phyloP scores from a whole-genome alignment of 1,140 invertebrate species.

The Hylaeus anthracinus region DNA sequence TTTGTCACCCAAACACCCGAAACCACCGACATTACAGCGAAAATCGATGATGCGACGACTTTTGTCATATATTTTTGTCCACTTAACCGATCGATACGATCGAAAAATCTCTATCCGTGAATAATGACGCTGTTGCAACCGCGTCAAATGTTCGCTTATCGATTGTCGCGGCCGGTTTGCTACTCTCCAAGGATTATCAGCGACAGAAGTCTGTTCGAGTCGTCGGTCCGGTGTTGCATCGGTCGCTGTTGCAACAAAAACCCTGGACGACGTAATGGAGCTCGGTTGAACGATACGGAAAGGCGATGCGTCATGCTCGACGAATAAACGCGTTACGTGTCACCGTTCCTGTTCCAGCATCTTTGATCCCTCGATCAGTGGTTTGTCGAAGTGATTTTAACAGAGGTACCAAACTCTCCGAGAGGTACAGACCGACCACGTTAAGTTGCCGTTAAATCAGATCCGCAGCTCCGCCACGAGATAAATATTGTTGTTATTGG shows the following conservation, averaged over 20 bases:
- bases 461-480: too few species aligned
- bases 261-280: background rate
- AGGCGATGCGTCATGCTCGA: conserved; percentile 34
- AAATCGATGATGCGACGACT: too few species aligned
- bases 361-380: too few species aligned
- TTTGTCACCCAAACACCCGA: background rate
- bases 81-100: background rate
- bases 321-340: conserved; percentile 17
- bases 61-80: too few species aligned
- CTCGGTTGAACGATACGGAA: background rate
- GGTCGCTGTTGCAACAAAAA: conserved; percentile 5
- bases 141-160: conserved; percentile 11
- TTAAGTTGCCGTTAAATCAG: too few species aligned
- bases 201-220: background rate
- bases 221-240: background rate
- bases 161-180: background rate
- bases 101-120: background rate
- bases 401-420: too few species aligned
- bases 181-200: background rate
- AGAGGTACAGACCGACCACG: too few species aligned
- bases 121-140: too few species aligned
- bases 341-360: too few species aligned
- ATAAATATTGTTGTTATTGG: too few species aligned
- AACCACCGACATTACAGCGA: too few species aligned
- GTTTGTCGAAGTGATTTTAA: too few species aligned